Conservation (phyloP, 2,113 vertebrate species). For the Piaya cayana region DNA sequence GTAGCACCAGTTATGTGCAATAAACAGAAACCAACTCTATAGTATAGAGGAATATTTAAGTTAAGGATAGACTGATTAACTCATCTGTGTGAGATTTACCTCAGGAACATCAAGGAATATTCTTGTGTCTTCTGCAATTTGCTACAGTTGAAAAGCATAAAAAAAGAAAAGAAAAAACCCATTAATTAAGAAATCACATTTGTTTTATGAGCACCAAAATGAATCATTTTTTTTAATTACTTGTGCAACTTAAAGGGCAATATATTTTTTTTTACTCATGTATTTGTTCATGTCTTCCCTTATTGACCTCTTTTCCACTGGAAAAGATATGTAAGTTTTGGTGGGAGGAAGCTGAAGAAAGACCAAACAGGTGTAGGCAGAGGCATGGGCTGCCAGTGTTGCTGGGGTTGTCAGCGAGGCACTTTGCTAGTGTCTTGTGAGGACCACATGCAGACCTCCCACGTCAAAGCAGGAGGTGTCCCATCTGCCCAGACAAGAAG, state of each 20-base stretch:
- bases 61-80: neutral
- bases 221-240: neutral
- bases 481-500: fast-evolving
- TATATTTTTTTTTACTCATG: neutral
- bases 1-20: neutral
- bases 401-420: fast-evolving
- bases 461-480: neutral
- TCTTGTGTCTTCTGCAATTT: neutral
- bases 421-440: fast-evolving
- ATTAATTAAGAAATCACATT: neutral
- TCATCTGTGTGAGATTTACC: neutral
- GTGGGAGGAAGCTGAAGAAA: neutral
- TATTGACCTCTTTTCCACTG: neutral
- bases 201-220: neutral
- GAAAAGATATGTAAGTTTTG: fast-evolving
- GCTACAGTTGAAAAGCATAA: neutral
- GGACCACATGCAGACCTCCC: fast-evolving
- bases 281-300: neutral
- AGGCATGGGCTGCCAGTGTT: fast-evolving
- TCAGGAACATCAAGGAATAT: neutral
- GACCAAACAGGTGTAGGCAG: neutral
- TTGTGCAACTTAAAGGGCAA: neutral
- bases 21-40: neutral
- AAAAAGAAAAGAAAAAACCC: neutral
- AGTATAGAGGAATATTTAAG: neutral